Percentiles rank a stretch among this genome's conserved stretches.
Evolutionary conservation across 2,888 invertebrate species (phyloP).

Genomic region (Omphaloscelis lunosa): DNA sequence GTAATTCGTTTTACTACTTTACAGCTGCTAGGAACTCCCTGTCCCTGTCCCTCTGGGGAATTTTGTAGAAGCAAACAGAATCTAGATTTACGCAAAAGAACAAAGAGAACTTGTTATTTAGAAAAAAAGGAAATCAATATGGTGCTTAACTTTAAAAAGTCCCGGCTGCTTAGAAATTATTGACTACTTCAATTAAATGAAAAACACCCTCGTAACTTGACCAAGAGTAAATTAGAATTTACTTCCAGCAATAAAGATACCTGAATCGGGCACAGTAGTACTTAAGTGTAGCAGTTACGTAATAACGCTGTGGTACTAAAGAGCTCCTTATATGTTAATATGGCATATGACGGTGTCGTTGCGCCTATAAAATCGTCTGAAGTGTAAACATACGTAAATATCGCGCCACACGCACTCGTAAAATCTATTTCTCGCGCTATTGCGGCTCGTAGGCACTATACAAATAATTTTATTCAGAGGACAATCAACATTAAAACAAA

Average conservation of each 20-base stretch:
- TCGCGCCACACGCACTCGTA: slow-evolving; percentile 88
- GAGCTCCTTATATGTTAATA: slow-evolving; percentile 82
- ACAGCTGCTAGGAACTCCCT: slow-evolving; percentile 30
- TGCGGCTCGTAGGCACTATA: slow-evolving; percentile 80
- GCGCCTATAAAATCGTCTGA: slow-evolving; percentile 89
- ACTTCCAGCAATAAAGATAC: slow-evolving; percentile 60
- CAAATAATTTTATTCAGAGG: slow-evolving; percentile 78
- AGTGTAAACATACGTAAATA: slow-evolving; percentile 90
- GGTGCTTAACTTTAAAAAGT: neutral
- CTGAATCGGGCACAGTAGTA: slow-evolving; percentile 54
- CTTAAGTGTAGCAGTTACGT: slow-evolving; percentile 63
- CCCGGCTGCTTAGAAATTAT: neutral
- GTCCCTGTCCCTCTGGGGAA: neutral
- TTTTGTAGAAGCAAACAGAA: neutral
- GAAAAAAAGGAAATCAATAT: neutral
- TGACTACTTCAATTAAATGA: neutral
- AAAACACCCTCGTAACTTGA: slow-evolving; percentile 29
- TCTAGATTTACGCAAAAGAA: neutral
- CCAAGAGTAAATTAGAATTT: slow-evolving; percentile 46
- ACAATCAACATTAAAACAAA: slow-evolving; percentile 76
- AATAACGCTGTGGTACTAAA: slow-evolving; percentile 71
- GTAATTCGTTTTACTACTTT: slow-evolving; percentile 63
- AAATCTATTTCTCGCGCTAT: slow-evolving; percentile 89
- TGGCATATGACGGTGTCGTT: slow-evolving; percentile 86
- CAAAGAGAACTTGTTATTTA: neutral